A percentile compares a stretch with the other conserved stretches of the same genome.
Conservation (phyloP, 1,140 invertebrate genomes). For the Lepidurus packardi region DNA sequence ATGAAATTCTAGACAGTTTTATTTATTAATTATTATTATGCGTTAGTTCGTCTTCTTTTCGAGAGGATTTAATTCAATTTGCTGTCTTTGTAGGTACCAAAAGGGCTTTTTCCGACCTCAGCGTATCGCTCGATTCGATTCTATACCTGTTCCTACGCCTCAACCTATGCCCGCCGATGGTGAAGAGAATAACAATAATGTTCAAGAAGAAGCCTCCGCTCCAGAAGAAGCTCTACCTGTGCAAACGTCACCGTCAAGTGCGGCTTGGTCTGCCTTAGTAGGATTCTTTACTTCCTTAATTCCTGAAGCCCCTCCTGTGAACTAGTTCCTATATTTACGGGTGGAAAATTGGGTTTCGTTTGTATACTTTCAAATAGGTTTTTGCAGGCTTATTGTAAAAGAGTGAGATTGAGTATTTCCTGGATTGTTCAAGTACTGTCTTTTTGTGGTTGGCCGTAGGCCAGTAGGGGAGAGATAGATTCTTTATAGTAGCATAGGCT, state of each 20-base stretch:
- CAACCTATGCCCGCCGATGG: constrained; percentile 46
- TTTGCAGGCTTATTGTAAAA: background rate
- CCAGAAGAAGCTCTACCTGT: constrained; percentile 28
- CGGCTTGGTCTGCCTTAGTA: constrained; percentile 47
- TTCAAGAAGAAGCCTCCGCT: constrained; percentile 38
- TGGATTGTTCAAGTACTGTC: background rate
- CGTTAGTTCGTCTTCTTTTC: background rate
- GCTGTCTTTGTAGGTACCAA: constrained; percentile 42
- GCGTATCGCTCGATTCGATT: constrained; percentile 41
- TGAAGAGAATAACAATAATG: constrained; percentile 47
- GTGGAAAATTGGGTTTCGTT: background rate
- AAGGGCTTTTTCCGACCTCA: constrained; percentile 40
- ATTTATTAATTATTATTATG: background rate
- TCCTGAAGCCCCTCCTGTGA: constrained; percentile 50
- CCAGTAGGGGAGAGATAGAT: background rate
- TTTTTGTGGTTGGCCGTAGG: background rate
- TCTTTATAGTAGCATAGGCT: background rate
- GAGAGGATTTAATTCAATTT: constrained; percentile 24
- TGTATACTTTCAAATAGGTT: background rate
- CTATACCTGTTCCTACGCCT: constrained; percentile 51
- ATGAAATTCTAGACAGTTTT: background rate
- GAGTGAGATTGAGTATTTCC: background rate
- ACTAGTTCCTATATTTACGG: background rate
- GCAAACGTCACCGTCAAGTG: background rate
- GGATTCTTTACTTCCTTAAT: constrained; percentile 70